These are phyloP conservation scores for Pongo abelii DNA, from an alignment of 2,113 vertebrate species.

Conservation along the genomic window DNA sequence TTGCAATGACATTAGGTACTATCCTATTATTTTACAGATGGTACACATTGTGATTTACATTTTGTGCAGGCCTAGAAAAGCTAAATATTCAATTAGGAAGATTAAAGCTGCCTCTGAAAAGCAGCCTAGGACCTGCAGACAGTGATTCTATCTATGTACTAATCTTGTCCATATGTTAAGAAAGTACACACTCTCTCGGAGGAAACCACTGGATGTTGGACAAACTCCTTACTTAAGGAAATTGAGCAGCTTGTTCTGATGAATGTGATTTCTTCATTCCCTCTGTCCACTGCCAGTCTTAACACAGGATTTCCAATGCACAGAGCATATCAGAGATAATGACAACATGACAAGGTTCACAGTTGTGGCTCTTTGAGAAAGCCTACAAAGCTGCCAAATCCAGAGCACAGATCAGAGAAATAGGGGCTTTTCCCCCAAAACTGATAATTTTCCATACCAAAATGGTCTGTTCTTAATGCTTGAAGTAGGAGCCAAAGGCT, in stretches of 20 bases:
- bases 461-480: not conserved
- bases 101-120: not conserved
- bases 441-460: not conserved
- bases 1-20: not conserved
- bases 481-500: not conserved
- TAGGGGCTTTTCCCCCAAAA: not conserved
- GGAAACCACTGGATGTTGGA: constrained; percentile 50
- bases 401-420: not conserved
- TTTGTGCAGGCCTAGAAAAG: not conserved
- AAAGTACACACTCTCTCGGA: not conserved
- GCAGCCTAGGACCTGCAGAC: not conserved
- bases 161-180: constrained; percentile 42
- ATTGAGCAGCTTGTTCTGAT: not conserved
- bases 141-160: not conserved
- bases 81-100: not conserved
- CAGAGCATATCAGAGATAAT: not conserved
- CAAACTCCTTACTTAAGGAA: constrained; percentile 11
- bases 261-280: not conserved
- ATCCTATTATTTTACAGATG: not conserved
- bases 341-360: not conserved
- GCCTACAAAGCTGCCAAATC: not conserved
- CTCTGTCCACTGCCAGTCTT: not conserved
- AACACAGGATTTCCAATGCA: constrained; percentile 11
- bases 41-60: not conserved
- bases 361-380: not conserved